These are phyloP conservation scores for Agrochola litura DNA, from an alignment of 2,888 invertebrate species.

Conservation along the genomic window DNA sequence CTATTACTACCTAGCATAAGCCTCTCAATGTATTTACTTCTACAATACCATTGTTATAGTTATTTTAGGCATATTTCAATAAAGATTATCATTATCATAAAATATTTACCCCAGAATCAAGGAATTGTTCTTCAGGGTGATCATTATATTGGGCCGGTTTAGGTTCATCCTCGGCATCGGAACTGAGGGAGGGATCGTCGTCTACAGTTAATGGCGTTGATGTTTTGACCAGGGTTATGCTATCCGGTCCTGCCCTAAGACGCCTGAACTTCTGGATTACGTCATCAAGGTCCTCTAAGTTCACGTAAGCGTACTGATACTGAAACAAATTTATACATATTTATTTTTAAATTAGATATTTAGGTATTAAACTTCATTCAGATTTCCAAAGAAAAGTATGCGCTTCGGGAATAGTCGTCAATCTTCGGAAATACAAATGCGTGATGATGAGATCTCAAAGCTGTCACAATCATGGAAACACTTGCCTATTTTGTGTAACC, in stretches of 20 bases:
- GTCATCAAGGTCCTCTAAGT: conserved; percentile 38
- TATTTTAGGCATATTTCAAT: too few species aligned
- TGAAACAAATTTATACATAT: conserved; percentile 18
- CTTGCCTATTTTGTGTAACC: not conserved
- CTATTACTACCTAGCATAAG: too few species aligned
- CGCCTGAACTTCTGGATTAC: conserved; percentile 27
- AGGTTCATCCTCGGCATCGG: not conserved
- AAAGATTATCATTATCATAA: too few species aligned
- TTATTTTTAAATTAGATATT: not conserved
- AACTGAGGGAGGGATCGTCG: not conserved
- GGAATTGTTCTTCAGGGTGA: conserved; percentile 36
- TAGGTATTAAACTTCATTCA: not conserved
- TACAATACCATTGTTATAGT: too few species aligned
- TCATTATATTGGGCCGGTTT: rapidly evolving
- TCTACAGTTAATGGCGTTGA: not conserved
- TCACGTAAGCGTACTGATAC: conserved; percentile 53
- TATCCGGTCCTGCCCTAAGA: not conserved
- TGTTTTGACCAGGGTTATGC: not conserved
- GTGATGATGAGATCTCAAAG: not conserved
- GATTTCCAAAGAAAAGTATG: not conserved
- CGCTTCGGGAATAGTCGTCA: too few species aligned
- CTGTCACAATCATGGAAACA: not conserved
- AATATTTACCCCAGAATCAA: conserved; percentile 48
- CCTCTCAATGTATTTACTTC: too few species aligned
- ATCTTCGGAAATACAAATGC: not conserved